A percentile compares a stretch with the other conserved stretches of the same genome.
Evolutionary conservation across 2,888 invertebrate genomes (phyloP).

Genomic region (Melinopterus prodromus): DNA sequence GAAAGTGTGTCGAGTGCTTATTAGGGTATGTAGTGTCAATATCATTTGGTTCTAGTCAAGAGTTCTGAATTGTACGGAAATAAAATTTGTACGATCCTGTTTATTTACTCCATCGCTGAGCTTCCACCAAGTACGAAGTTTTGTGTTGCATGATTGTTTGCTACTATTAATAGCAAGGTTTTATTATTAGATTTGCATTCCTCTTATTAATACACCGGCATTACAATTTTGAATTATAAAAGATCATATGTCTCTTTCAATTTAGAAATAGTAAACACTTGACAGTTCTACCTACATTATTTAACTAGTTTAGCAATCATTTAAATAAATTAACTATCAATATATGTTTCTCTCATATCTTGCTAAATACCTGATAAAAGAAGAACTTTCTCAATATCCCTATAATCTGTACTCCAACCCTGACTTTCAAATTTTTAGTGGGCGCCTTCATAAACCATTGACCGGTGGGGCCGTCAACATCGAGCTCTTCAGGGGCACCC

Average conservation of each 20-base stretch:
- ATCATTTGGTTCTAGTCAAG: too few relatives aligned
- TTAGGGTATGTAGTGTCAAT: too few relatives aligned
- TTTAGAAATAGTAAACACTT: too few relatives aligned
- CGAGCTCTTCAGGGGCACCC: background rate
- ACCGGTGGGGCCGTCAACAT: conserved; percentile 15
- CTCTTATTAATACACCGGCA: background rate
- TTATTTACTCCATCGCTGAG: background rate
- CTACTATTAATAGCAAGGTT: background rate
- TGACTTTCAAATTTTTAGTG: conserved; percentile 4
- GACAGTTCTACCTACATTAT: too few relatives aligned
- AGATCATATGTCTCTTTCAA: background rate
- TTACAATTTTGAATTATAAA: background rate
- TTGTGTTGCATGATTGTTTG: conserved; percentile 1
- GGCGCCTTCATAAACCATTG: conserved; percentile 5
- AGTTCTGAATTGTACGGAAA: background rate
- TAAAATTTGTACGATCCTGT: background rate
- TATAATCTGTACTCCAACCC: background rate
- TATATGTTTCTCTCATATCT: too few relatives aligned
- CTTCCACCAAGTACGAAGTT: background rate
- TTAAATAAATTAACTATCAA: too few relatives aligned
- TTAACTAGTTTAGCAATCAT: too few relatives aligned
- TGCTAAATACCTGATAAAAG: too few relatives aligned
- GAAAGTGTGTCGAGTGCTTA: too few relatives aligned
- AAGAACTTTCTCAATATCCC: too few relatives aligned
- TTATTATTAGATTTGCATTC: background rate